Evolutionary conservation across 1,140 invertebrate genomes (phyloP), one percentile per base, ranked within the genome.

Genomic region (Pseudomyrmex sp.): DNA sequence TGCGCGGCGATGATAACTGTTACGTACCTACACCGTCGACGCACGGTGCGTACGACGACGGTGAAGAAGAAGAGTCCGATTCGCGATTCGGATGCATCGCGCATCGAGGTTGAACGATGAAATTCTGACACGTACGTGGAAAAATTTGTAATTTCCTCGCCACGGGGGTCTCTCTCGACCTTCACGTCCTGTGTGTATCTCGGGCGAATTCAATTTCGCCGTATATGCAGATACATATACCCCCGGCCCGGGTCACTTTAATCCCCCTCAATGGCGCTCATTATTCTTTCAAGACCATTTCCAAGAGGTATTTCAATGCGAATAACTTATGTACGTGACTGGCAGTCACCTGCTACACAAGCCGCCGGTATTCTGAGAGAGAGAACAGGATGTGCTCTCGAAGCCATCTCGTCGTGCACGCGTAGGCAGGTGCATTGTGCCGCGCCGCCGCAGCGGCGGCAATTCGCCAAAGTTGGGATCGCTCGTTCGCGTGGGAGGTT

Each of bases 351-450:
- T 89, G 87, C 88, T 84, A 83, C 88, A 85, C 59, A 35, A 35
- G 63, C 48, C 63, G 56, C 86, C 70, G 35, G 35, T 35, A 35
- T 35, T 35, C 35, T 35, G 35, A 35, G 35, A 35, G 35, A 35
- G 35, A 35, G 35, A 35, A 35, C 83, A 69, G 66, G 84, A 83
- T 86, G 88, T 88, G 83, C 82, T 82, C 62, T 82, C 86, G 44
- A 50, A 65, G 73, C 68, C 46, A 35, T 46, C 62, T 65, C 44
- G 52, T 18, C 18, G 35, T 48, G 18, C 48, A 65, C 46, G 83
- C 85, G 84, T 87, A 89, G 88, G 86, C 88, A 89, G 88, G 86
- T 89, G 88, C 86, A 89, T 83, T 83, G 87, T 83, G 66, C 83
- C 18, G 12, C 65, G 35, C 20, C 50, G 50, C 50, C 4, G 4